These are phyloP conservation scores for Orthonyx spaldingii DNA, from an alignment of 2,113 vertebrate species.

Conservation along the genomic window DNA sequence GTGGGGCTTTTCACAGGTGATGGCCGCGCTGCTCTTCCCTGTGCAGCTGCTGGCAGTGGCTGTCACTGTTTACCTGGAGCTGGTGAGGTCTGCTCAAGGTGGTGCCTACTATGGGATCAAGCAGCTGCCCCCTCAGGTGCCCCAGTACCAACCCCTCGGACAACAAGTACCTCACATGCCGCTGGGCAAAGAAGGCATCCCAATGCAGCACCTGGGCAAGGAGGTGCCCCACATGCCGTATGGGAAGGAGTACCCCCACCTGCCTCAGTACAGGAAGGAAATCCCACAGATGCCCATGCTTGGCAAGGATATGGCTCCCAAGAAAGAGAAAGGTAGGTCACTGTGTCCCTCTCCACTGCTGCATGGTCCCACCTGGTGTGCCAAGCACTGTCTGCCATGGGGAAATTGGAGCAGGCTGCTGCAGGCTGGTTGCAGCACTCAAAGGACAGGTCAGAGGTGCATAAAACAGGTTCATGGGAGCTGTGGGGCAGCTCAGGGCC, in stretches of 20 bases:
- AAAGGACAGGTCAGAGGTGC: not conserved
- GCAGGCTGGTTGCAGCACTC: not conserved
- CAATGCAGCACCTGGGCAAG: slow-evolving; percentile 84
- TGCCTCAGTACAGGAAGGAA: slow-evolving; percentile 92
- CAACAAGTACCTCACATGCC: slow-evolving; percentile 89
- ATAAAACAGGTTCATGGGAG: not conserved
- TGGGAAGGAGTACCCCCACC: slow-evolving; percentile 82
- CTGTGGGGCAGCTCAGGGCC: not conserved
- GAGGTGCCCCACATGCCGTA: slow-evolving; percentile 88
- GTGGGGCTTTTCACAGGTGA: slow-evolving; percentile 58
- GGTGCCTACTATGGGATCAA: slow-evolving; percentile 91
- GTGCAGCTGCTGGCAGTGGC: slow-evolving; percentile 68
- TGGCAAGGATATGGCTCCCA: slow-evolving; percentile 82
- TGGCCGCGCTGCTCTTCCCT: slow-evolving; percentile 63
- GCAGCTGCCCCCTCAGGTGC: slow-evolving; percentile 79
- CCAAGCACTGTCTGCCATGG: accelerated
- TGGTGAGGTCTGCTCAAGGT: slow-evolving; percentile 70
- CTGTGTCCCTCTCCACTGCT: accelerated
- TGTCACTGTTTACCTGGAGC: slow-evolving; percentile 68
- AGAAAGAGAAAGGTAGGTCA: slow-evolving; percentile 89
- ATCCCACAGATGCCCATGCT: slow-evolving; percentile 84
- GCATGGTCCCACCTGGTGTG: accelerated
- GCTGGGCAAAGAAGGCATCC: slow-evolving; percentile 81
- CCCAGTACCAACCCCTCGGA: slow-evolving; percentile 81
- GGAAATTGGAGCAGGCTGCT: not conserved